A percentile compares a stretch with the other conserved stretches of the same genome.
Conservation (phyloP, 2,113 vertebrate genomes). For the Cricetomys ansorgei region DNA sequence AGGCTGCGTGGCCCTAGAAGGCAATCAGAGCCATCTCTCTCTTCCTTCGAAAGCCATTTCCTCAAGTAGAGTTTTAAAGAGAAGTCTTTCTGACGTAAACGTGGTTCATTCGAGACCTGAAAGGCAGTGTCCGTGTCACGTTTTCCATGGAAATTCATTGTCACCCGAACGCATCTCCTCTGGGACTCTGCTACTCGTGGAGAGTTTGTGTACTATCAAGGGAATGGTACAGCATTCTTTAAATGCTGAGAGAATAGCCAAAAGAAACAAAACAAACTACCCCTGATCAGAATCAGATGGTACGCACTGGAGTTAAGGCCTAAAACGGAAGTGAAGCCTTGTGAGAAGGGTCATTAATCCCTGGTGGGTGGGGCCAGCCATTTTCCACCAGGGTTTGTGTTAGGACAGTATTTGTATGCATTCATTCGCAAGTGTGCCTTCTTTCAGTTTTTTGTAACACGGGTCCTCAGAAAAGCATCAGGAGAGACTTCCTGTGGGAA, state of each 20-base stretch:
- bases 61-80: not conserved
- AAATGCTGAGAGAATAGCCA: constrained; percentile 1
- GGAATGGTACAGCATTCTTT: constrained; percentile 43
- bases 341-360: not conserved
- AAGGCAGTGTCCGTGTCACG: constrained; percentile 15
- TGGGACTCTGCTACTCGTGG: not conserved
- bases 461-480: not conserved
- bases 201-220: not conserved
- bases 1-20: not conserved
- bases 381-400: not conserved
- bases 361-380: not conserved
- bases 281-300: constrained; percentile 61
- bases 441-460: not conserved
- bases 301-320: not conserved
- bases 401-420: not conserved
- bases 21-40: not conserved
- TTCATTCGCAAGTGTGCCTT: not conserved
- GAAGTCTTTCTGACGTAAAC: constrained; percentile 10
- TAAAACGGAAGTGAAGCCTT: not conserved
- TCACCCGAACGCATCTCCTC: not conserved
- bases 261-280: not conserved
- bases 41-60: not conserved
- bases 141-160: constrained; percentile 60
- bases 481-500: not conserved
- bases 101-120: not conserved